Evolutionary conservation across 2,888 invertebrate species (phyloP), one percentile per base, ranked within the genome.

Genomic region (Hyalella azteca): DNA sequence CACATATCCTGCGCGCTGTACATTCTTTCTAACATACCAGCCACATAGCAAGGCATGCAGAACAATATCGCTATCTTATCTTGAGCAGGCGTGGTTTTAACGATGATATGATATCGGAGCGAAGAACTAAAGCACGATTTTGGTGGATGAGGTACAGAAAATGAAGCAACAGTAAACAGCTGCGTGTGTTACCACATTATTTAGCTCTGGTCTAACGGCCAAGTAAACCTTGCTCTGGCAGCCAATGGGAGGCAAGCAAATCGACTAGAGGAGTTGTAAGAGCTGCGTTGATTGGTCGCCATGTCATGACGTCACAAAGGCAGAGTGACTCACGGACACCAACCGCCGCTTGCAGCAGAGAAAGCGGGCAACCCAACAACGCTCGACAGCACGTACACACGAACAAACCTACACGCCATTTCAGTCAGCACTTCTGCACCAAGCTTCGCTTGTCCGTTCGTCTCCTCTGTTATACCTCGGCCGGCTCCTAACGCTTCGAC

Each of bases 271-370:
- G 36, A 29, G 29, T 66, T 66, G 66, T 66, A 29, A 13, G 66
- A 32, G 66, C 11, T 11, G 13, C 36, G 7, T 1, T 66, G 36
- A 66, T 66, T 66, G 66, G 66, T 36, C 19, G 66, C 36, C 36
- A 19, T 2, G 32, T 36, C 19, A n/a, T 66, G 66, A 66, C 66
- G 66, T 66, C 66, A 66, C 66, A 66, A 66, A 66, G 66, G 36
- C 66, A 19, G 66, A 66, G 66, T 66, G 66, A 66, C 66, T 66
- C 66, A 66, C 66, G 66, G 66, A 66, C 66, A 66, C 66, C 54
- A 66, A 66, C 66, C 66, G 66, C 66, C 66, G 66, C 66, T 66
- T 36, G 36, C 66, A 66, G 66, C 66, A 66, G 66, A 66, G 66
- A 66, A 66, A 66, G 66, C 66, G 66, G 66, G 39, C 66, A 66